phyloP scores from a whole-genome alignment of 2,113 vertebrate genomes.

The Naja naja region DNA sequence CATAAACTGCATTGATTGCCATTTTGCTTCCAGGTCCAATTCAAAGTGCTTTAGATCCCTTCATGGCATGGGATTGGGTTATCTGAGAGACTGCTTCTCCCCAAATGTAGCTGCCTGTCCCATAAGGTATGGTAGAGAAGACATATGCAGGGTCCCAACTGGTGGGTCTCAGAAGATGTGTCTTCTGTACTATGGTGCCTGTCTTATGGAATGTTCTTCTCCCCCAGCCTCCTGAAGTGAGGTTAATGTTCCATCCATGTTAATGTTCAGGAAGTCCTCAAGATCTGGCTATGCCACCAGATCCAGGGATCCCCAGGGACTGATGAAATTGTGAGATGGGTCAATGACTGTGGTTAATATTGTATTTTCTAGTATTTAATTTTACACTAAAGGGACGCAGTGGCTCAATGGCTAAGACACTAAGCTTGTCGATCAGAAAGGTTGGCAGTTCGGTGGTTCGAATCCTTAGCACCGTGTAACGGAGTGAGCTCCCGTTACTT shows the following conservation, averaged over 20 bases:
- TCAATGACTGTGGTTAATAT: background rate
- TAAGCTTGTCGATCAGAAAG: too few relatives aligned
- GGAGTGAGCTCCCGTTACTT: too few relatives aligned
- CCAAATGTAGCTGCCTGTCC: background rate
- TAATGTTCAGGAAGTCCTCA: background rate
- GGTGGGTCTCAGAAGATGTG: background rate
- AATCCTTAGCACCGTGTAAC: too few relatives aligned
- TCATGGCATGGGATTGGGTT: background rate
- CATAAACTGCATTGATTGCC: background rate
- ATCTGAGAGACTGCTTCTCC: background rate
- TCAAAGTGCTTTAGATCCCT: background rate
- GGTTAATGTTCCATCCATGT: background rate
- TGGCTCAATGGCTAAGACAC: too few relatives aligned
- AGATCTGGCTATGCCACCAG: background rate
- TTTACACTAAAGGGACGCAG: background rate
- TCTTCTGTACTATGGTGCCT: background rate
- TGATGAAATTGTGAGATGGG: background rate
- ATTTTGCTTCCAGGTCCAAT: background rate
- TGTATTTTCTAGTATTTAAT: background rate
- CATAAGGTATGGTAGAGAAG: background rate
- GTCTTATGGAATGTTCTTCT: background rate
- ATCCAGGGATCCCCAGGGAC: background rate
- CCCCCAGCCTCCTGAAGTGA: background rate
- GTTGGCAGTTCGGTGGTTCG: too few relatives aligned
- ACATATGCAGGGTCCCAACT: background rate